Evolutionary conservation across 2,888 invertebrate genomes (phyloP), one percentile per base, ranked within the genome.

Genomic region (Eledone cirrhosa): DNA sequence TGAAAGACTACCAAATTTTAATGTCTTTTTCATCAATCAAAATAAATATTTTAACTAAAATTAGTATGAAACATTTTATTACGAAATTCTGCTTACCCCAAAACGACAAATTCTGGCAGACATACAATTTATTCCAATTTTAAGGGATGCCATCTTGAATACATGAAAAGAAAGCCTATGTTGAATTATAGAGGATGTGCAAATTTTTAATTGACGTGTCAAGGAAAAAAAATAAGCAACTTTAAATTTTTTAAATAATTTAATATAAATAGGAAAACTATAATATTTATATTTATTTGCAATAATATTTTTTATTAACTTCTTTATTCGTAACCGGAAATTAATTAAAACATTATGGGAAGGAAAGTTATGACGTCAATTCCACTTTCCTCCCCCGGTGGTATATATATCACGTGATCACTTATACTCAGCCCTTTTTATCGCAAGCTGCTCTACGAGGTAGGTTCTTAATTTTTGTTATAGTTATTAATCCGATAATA

Each of bases 351-450:
- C 41, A 27, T 41, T n/a, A 65, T 74, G 31, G 53, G 67, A 48
- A 95, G 95, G 63, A 59, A 59, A 59, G 48, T 2, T n/a, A 79
- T 86, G 86, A 86, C 85, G 85, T 85, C 84, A 86, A 83, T 86
- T 79, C n/a, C 47, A 13, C 14, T 72, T 84, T 81, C 87, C 87
- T 85, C 85, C 86, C 85, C 78, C 79, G 31, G 16, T 48, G 48
- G 80, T 84, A 85, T 86, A 86, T 84, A 86, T 84, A 82, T 83
- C 85, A 85, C 85, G 85, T 86, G 86, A 86, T 83, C 78, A 47
- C 41, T 79, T 75, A 47, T 47, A 47, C 59, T 82, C 84, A 77
- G 80, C 85, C 86, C 85, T 86, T 87, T 86, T 83, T 82, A 84
- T 82, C 81, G 81, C 83, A 83, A 83, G 82, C 81, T 80, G 81